Base-by-base conservation (phyloP, 2,113 vertebrate species). In the Potamarius usumacintae region DNA sequence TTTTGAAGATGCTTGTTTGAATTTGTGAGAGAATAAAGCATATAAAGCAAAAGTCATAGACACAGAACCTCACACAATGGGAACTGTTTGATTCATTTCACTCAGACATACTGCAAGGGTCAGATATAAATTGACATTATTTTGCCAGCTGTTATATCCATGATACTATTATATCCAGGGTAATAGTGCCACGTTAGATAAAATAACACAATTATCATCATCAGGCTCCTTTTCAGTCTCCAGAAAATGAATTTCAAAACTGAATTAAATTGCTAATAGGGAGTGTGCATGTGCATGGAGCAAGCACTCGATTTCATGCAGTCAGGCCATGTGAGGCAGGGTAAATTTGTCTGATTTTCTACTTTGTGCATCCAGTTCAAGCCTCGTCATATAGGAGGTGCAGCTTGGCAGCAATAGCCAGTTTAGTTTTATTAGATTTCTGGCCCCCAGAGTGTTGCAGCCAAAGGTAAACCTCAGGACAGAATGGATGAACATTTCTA, bases 261-360 rank as follows among this genome's bases (percentile, higher is more conserved):
- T 62, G 72, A 83, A 84, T 78, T 60, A 65, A 83, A 63, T 62
- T 77, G 58, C 17, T 27, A 48, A 27, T 27, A 60, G 14, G 55
- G 20, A 11, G 55, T 5, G 12, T 42, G 18, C 55, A 48, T 63
- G 67, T 63, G 55, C 74, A 18, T 72, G 20, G 25, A 22, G 57
- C 79, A 25, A 53, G 60, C 17, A 30, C 57, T 65, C 34, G 3
- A 69, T 72, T 63, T 88, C 25, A n/a, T 90, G 63, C 27, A 50
- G 78, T 86, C 27, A 69, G 82, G 52, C 65, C 79, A 58, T 84
- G 89, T 88, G 86, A 90, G 78, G 18, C 55, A 15, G 25, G 55
- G 71, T 57, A 90, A 81, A 89, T 90, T 84, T 67, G 82, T 85
- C 83, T 69, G 80, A 90, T 91, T 89, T 89, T 90, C 82, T 63